A percentile compares a stretch with the other conserved stretches of the same genome.
phyloP scores from a whole-genome alignment of 1,140 invertebrate genomes.

The Capitella teleta region DNA sequence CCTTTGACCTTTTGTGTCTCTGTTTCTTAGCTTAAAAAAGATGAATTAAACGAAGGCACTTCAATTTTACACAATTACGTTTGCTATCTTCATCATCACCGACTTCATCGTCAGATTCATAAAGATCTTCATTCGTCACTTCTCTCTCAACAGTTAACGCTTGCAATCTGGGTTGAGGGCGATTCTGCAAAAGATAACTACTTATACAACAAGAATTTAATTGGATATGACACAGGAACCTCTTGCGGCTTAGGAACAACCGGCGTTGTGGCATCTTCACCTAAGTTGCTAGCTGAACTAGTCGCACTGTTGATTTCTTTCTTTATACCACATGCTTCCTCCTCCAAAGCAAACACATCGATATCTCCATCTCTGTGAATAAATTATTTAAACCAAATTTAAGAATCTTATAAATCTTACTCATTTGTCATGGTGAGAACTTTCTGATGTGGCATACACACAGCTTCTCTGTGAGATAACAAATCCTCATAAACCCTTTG shows the following conservation, averaged over 20 bases:
- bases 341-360: not conserved
- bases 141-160: not conserved
- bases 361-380: too few relatives aligned
- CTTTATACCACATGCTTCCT: not conserved
- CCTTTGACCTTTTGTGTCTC: conserved; percentile 20
- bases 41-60: not conserved
- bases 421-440: not conserved
- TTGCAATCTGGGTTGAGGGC: too few relatives aligned
- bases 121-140: not conserved
- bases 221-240: not conserved
- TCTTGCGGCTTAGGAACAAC: not conserved
- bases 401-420: not conserved
- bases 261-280: not conserved
- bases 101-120: not conserved
- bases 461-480: conserved; percentile 29
- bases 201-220: not conserved
- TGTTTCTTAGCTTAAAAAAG: not conserved
- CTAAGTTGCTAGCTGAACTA: not conserved
- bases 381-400: too few relatives aligned
- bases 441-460: conserved; percentile 18
- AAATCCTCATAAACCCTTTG: conserved; percentile 28
- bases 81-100: not conserved
- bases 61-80: not conserved
- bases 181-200: too few relatives aligned
- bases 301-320: not conserved